Percentiles rank a stretch among this genome's conserved stretches.
Evolutionary conservation across 1,140 invertebrate genomes (phyloP).

Genomic region (Danaus melanippus): DNA sequence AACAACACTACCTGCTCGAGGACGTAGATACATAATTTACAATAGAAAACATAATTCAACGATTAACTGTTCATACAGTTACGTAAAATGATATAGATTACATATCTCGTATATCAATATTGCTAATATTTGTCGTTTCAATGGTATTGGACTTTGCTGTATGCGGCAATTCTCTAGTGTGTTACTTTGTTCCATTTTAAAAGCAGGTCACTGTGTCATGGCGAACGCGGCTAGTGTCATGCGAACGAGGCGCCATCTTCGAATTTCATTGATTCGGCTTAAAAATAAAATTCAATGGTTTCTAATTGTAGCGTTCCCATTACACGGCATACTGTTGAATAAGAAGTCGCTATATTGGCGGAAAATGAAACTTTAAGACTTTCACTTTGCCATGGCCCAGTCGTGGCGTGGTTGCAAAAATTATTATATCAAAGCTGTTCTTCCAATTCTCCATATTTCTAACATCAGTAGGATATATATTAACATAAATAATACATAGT

Average conservation of each 20-base stretch:
- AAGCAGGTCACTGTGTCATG: constrained; percentile 68
- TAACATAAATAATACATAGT: no score
- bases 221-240: constrained; percentile 55
- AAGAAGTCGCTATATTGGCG: constrained; percentile 25
- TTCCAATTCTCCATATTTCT: no score
- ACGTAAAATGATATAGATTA: no score
- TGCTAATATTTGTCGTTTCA: no score
- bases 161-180: constrained; percentile 59
- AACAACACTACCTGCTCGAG: constrained; percentile 26
- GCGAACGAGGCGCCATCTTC: constrained; percentile 62
- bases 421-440: background rate
- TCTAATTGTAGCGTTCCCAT: constrained; percentile 11
- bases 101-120: no score
- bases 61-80: no score
- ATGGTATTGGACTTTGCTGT: constrained; percentile 14
- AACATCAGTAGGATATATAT: no score
- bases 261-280: constrained; percentile 55
- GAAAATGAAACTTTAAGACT: constrained; percentile 44
- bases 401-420: constrained; percentile 37
- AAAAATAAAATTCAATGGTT: constrained; percentile 18
- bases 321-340: constrained; percentile 13
- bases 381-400: constrained; percentile 45
- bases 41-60: no score
- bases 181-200: constrained; percentile 65
- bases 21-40: constrained; percentile 18